These are phyloP conservation scores for Stegodyphus mimosarum DNA, from an alignment of 1,140 invertebrate species.

Conservation along the genomic window DNA sequence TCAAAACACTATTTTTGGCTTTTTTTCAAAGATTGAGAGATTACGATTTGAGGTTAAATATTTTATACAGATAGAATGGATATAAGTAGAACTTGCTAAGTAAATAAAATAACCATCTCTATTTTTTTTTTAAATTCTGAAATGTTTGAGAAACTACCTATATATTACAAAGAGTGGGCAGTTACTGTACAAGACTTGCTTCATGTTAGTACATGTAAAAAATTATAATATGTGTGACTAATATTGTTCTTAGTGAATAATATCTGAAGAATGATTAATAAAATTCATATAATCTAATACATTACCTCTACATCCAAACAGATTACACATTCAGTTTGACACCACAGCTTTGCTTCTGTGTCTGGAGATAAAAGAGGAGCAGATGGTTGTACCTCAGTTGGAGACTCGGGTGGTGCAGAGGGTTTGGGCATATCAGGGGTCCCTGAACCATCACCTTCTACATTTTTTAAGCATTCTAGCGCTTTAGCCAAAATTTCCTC, in stretches of 20 bases:
- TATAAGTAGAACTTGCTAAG: background rate
- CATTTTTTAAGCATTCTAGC: background rate
- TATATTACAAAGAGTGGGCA: background rate
- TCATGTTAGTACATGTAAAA: too few relatives aligned
- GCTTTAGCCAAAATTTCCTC: constrained; percentile 32
- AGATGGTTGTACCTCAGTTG: background rate
- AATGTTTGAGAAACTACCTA: background rate
- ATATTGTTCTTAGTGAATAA: too few relatives aligned
- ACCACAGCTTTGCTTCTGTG: constrained; percentile 42
- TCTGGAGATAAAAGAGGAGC: constrained; percentile 45
- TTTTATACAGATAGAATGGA: too few relatives aligned
- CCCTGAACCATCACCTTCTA: background rate
- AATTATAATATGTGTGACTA: too few relatives aligned
- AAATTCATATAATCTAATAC: too few relatives aligned
- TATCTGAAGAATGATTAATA: too few relatives aligned
- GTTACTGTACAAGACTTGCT: too few relatives aligned
- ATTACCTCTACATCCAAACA: constrained; percentile 53
- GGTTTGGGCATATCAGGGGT: background rate
- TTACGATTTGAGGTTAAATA: too few relatives aligned
- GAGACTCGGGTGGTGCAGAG: constrained; percentile 11
- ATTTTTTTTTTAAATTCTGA: background rate
- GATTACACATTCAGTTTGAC: constrained; percentile 53
- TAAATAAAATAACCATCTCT: background rate
- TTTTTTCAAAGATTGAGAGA: too few relatives aligned
- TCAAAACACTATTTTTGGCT: too few relatives aligned